Percentiles rank a stretch among this genome's conserved stretches.
phyloP scores from a whole-genome alignment of 2,113 vertebrate species.

The Phalacrocorax carbo region DNA sequence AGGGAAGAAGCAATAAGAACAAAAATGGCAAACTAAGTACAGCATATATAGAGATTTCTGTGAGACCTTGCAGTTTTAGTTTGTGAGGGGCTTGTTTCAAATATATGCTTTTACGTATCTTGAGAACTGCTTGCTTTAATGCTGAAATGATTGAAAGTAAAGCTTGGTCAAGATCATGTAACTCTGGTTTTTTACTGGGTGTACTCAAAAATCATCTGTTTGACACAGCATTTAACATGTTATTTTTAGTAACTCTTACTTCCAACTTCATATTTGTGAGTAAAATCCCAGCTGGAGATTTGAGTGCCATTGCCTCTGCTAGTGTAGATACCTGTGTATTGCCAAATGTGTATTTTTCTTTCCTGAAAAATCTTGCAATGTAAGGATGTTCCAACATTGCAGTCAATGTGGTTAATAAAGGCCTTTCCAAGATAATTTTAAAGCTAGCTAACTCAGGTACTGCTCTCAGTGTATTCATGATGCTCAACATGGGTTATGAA shows the following conservation, averaged over 20 bases:
- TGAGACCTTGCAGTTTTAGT: not conserved
- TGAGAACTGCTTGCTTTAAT: not conserved
- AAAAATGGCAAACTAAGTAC: not conserved
- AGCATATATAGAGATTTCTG: not conserved
- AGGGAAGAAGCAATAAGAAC: not conserved
- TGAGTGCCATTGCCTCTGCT: not conserved
- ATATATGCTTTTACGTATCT: not conserved
- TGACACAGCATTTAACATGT: not conserved
- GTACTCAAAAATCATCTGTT: not conserved
- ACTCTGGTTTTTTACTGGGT: not conserved
- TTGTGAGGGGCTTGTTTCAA: not conserved
- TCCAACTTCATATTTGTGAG: not conserved
- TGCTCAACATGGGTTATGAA: not conserved
- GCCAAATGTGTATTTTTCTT: not conserved
- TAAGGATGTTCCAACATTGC: not conserved
- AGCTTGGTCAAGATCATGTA: not conserved
- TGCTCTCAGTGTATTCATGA: not conserved
- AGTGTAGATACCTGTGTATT: not conserved
- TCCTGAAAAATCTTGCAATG: not conserved
- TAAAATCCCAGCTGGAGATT: not conserved
- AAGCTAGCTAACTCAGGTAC: not conserved
- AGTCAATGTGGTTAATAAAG: not conserved
- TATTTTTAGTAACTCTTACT: not conserved
- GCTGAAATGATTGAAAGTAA: not conserved
- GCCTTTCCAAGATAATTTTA: not conserved